Base-by-base conservation (phyloP, 2,113 vertebrate genomes). In the Chlorodrepanis virens region DNA sequence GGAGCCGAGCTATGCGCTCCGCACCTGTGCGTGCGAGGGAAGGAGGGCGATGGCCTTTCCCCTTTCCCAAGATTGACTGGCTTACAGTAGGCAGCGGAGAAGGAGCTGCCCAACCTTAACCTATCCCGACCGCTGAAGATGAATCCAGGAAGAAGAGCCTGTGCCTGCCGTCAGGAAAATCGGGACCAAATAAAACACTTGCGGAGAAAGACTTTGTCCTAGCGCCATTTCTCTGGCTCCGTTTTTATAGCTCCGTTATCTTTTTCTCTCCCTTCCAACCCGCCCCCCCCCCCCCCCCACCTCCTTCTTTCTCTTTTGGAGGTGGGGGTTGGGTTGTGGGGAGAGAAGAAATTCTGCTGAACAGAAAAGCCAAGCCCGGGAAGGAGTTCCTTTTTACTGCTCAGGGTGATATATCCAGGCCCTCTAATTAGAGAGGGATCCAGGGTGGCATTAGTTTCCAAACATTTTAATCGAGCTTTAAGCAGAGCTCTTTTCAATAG, bases 401-500 rank as follows among this genome's bases (percentile, higher is more conserved):
- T 94, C 96, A n/a, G 42, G 47, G 56, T 88, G 70, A 81, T 85
- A 93, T 85, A 95, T 93, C 87, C 35, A 64, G 91, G 92, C 68
- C 86, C 87, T 98, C 99, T 99, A 99, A 99, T 99, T 99, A 98
- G 98, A 97, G 93, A 65, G 95, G 98, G 96, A 98, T 98, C 98
- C 98, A 98, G 98, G 98, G 98, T 98, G 98, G 98, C 98, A 98
- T 98, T 98, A 98, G 98, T 98, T 98, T 98, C 98, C 98, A 98
- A 99, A 98, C 98, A 94, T 98, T 98, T 99, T 99, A 99, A 99
- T 99, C 98, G 98, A 98, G 98, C 98, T 97, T 98, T 98, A 98
- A 98, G 96, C 97, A 72, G 96, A 97, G 97, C 97, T 98, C 98
- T 97, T 98, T 99, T 99, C 98, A 98, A 97, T 97, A 96, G 96